Evolutionary conservation across 1,140 invertebrate genomes (phyloP).

Genomic region (Neotoxoptera formosana): DNA sequence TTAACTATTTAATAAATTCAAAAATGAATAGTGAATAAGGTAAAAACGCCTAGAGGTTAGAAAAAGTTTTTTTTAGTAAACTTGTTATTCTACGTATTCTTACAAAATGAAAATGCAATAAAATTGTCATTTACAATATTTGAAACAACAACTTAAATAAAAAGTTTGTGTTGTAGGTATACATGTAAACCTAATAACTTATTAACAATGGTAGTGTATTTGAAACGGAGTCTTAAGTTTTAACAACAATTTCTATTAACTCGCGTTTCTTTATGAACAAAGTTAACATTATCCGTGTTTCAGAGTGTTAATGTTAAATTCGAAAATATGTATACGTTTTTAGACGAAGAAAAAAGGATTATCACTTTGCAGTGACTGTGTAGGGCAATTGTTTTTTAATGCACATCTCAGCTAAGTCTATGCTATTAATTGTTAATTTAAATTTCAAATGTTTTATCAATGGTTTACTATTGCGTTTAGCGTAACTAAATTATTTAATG

Average conservation of each 20-base stretch:
- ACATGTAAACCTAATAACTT: background rate
- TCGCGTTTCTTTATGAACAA: background rate
- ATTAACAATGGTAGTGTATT: background rate
- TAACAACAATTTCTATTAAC: background rate
- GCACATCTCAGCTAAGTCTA: background rate
- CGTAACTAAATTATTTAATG: background rate
- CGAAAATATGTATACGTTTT: background rate
- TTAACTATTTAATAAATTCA: background rate
- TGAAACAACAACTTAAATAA: background rate
- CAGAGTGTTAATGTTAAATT: background rate
- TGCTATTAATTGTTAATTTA: background rate
- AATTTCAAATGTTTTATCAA: background rate
- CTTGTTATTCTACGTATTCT: background rate
- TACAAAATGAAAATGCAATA: background rate
- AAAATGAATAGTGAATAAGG: background rate
- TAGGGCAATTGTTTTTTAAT: background rate
- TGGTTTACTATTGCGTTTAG: background rate
- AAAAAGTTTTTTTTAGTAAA: slow-evolving; percentile 1
- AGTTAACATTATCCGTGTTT: background rate
- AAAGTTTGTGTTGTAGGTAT: background rate
- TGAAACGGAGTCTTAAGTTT: background rate
- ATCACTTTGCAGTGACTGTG: background rate
- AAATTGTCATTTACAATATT: background rate
- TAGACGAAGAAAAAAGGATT: background rate
- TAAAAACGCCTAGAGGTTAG: background rate